Evolutionary conservation across 1,140 invertebrate species (phyloP), one percentile per base, ranked within the genome.

Genomic region (Linepithema humile): DNA sequence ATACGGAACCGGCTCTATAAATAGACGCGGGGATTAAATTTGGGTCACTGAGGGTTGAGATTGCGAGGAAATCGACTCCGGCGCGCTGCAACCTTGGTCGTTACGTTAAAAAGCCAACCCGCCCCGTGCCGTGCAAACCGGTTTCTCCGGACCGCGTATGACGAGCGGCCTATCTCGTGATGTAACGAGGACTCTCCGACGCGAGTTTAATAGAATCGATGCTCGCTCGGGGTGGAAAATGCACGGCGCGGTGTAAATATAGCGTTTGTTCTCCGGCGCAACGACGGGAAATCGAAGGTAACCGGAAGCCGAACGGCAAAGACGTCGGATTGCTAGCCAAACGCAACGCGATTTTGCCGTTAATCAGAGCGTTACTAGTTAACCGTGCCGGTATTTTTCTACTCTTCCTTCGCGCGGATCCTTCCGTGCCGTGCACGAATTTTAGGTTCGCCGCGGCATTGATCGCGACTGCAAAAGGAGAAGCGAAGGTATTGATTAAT

Each of bases 341-440:
- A 38, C 75, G n/a, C n/a, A 26, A 43, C 35, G 55, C 67, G 50
- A 65, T 85, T 82, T 80, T 57, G 17, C 82, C 50, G 82, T 82
- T 88, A 93, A 93, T 93, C 92, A 94, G 92, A 94, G 92, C 93
- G 93, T 93, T 88, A 92, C 92, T 91, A 92, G 90, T 93, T 93
- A 90, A 90, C 87, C 89, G 90, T 75, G 73, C 75, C 84, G 62
- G 23, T 84, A 70, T 86, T 83, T 62, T 75, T 83, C n/a, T 74
- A 23, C 50, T 69, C 26, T 84, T 83, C n/a, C 65, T 55, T 83
- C 48, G 38, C 20, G 20, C 65, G 7, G 6, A 20, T 50, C n/a
- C 32, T 55, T 48, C 10, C 12, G 70, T 64, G 38, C 45, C 38
- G 32, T 10, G 32, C 20, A 20, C 38, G 17, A 43, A 60, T 45